Conservation (phyloP, 2,797 vertebrate species). For the Cottoperca gobio region DNA sequence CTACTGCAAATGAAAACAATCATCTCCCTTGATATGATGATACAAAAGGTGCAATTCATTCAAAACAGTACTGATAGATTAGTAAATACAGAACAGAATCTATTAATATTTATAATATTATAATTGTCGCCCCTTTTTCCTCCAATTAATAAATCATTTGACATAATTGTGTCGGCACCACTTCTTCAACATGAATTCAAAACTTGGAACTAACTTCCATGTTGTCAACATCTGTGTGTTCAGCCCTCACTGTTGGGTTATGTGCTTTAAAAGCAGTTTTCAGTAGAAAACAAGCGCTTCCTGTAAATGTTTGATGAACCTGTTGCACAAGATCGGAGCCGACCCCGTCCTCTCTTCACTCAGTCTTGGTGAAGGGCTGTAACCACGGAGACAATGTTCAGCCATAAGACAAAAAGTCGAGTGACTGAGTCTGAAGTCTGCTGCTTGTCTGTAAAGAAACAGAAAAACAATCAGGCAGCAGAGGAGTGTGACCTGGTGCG, state of each 20-base stretch:
- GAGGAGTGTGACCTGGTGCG: conserved; percentile 15
- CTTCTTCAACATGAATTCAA: neutral
- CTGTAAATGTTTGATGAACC: conserved; percentile 78
- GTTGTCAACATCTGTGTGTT: neutral
- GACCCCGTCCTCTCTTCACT: conserved; percentile 49
- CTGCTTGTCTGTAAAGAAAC: conserved; percentile 4
- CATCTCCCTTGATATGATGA: neutral
- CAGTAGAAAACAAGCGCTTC: conserved; percentile 58
- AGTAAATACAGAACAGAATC: neutral
- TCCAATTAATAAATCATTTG: neutral
- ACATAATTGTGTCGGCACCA: neutral
- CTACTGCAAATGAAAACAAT: neutral
- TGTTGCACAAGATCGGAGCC: conserved; percentile 55
- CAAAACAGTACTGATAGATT: neutral
- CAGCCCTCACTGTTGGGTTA: neutral
- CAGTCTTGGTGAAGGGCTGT: conserved; percentile 63
- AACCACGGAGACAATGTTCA: conserved; percentile 69
- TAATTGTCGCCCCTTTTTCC: neutral
- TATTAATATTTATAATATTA: neutral
- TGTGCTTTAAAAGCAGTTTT: conserved; percentile 2
- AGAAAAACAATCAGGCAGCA: conserved; percentile 21
- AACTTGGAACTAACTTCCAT: neutral
- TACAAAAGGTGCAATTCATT: neutral
- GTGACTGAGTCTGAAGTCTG: conserved; percentile 71
- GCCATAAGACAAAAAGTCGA: conserved; percentile 44